These are phyloP conservation scores for Catagonus wagneri DNA, from an alignment of 2,113 vertebrate species.

Conservation along the genomic window DNA sequence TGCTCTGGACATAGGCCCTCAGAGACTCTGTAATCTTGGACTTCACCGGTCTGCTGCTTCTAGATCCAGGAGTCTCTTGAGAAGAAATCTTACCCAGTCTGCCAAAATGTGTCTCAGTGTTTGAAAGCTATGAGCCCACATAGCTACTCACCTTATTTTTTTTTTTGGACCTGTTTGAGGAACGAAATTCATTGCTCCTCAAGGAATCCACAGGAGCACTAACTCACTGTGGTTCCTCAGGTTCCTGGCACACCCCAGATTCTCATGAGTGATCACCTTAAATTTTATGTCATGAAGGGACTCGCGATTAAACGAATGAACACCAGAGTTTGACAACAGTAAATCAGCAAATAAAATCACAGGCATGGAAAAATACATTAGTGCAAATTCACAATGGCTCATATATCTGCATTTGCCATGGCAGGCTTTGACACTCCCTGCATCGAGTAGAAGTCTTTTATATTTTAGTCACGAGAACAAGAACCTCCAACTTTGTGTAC, in stretches of 20 bases:
- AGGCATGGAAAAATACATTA: constrained; percentile 77
- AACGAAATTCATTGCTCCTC: constrained; percentile 66
- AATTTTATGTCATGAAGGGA: constrained; percentile 71
- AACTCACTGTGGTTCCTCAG: constrained; percentile 61
- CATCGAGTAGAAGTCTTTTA: constrained; percentile 50
- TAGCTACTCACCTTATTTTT: background rate
- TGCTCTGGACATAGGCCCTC: background rate
- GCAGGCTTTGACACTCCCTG: constrained; percentile 45
- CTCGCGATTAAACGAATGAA: constrained; percentile 79
- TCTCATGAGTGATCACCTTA: constrained; percentile 76
- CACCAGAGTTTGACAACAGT: constrained; percentile 75
- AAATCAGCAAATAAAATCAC: constrained; percentile 83
- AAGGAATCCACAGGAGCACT: constrained; percentile 52
- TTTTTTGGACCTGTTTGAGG: constrained; percentile 51
- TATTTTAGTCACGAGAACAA: constrained; percentile 39
- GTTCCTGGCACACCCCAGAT: constrained; percentile 67
- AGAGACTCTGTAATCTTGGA: background rate
- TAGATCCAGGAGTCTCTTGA: constrained; percentile 43
- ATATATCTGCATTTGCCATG: constrained; percentile 68
- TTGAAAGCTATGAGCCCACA: constrained; percentile 25
- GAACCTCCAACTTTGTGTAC: constrained; percentile 50
- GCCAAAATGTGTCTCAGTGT: constrained; percentile 34
- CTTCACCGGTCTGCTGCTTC: background rate
- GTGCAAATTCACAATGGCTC: constrained; percentile 78
- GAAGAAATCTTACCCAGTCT: constrained; percentile 7